Percentiles rank a stretch among this genome's conserved stretches.
Evolutionary conservation across 2,113 vertebrate species (phyloP).

Genomic region (Haemorhous mexicanus): DNA sequence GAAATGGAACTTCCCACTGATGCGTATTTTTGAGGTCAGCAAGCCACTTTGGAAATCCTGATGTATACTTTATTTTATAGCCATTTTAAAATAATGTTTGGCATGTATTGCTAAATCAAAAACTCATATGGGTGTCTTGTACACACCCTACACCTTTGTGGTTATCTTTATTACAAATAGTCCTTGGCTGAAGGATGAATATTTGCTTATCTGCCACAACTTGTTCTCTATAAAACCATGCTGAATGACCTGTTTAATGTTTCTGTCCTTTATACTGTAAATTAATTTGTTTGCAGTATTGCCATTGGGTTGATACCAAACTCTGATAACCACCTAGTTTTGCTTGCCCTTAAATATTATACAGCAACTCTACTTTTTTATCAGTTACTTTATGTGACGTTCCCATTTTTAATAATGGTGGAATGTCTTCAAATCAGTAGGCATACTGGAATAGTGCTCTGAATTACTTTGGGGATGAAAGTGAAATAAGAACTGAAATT

Average conservation of each 20-base stretch:
- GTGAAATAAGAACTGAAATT: background rate
- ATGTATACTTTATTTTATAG: background rate
- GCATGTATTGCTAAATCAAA: background rate
- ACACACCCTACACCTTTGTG: background rate
- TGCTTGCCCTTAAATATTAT: background rate
- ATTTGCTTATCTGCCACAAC: background rate
- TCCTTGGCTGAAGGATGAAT: background rate
- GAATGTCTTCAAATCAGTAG: background rate
- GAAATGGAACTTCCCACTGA: background rate
- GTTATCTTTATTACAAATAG: background rate
- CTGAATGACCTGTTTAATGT: background rate
- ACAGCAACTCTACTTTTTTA: background rate
- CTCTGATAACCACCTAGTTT: background rate
- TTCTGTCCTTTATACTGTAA: background rate
- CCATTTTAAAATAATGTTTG: background rate
- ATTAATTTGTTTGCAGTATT: conserved; percentile 1
- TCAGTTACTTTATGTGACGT: background rate
- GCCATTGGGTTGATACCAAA: conserved; percentile 1
- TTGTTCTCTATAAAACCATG: background rate
- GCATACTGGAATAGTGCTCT: background rate
- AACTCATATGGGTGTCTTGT: background rate
- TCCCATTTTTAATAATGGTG: background rate
- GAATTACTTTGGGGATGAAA: background rate
- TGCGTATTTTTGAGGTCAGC: background rate
- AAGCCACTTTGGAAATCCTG: background rate